phyloP scores from a whole-genome alignment of 2,113 vertebrate species.

The Amazona vittata region DNA sequence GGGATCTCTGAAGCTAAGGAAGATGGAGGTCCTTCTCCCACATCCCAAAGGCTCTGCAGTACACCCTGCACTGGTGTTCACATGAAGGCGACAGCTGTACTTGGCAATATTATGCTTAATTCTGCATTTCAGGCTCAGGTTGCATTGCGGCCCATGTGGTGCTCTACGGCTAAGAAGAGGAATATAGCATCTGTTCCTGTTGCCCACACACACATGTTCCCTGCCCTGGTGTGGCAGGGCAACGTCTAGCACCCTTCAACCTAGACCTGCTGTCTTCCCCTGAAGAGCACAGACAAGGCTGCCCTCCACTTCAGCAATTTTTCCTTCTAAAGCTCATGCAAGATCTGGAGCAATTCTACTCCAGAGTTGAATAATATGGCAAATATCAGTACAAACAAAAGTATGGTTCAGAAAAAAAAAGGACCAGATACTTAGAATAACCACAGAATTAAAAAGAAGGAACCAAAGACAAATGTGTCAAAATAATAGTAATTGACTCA shows the following conservation, averaged over 20 bases:
- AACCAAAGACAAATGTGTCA: not conserved
- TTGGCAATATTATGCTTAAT: no score
- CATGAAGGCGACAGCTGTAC: not conserved
- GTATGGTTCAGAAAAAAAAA: not conserved
- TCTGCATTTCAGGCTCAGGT: not conserved
- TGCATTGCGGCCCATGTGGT: not conserved
- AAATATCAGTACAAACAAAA: not conserved
- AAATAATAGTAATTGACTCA: not conserved
- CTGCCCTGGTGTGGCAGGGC: not conserved
- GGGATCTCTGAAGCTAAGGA: not conserved
- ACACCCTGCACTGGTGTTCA: not conserved
- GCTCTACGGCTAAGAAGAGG: not conserved
- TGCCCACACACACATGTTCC: fast-evolving
- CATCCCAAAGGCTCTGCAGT: not conserved
- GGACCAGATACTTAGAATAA: not conserved
- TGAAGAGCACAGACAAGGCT: not conserved
- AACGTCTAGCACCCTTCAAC: not conserved
- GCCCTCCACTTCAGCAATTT: not conserved
- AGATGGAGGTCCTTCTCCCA: not conserved
- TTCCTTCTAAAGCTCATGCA: not conserved
- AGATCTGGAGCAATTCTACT: not conserved
- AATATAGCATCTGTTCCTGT: not conserved
- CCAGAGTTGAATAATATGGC: not conserved
- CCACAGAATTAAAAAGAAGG: not conserved
- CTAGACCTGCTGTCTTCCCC: not conserved